These are phyloP conservation scores for Adelphocoris suturalis DNA, from an alignment of 2,888 invertebrate genomes.

Conservation along the genomic window DNA sequence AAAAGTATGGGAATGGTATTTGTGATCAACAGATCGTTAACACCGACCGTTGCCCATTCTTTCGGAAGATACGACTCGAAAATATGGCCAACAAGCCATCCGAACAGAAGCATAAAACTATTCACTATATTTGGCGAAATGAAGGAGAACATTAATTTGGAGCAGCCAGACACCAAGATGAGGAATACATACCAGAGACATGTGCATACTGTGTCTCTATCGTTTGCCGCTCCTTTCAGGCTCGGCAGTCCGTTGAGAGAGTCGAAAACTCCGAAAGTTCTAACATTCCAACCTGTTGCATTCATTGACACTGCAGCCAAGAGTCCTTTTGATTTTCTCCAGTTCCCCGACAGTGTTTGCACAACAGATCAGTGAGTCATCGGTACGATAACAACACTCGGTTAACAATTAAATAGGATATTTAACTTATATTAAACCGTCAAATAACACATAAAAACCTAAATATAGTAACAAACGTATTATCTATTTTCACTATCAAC, in stretches of 20 bases:
- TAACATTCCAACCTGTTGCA: neutral
- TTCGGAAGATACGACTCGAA: neutral
- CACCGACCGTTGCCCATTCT: neutral
- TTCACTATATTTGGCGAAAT: conserved; percentile 17
- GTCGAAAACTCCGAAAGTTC: conserved; percentile 1
- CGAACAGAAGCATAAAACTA: conserved; percentile 46
- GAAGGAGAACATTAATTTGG: conserved; percentile 29
- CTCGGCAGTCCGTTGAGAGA: neutral
- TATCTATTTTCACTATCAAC: too few species aligned
- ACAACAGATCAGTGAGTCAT: too few species aligned
- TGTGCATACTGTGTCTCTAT: neutral
- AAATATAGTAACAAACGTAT: too few species aligned
- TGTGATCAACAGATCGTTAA: neutral
- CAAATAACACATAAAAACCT: too few species aligned
- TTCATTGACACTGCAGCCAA: neutral
- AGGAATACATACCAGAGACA: conserved; percentile 11
- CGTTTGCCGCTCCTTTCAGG: neutral
- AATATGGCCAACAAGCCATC: conserved; percentile 39
- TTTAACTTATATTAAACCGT: too few species aligned
- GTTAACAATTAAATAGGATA: too few species aligned
- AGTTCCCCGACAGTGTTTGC: too few species aligned
- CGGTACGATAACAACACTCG: too few species aligned
- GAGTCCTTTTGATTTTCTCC: too few species aligned
- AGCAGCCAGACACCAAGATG: conserved; percentile 18
- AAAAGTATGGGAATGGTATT: conserved; percentile 45